Evolutionary conservation across 2,113 vertebrate genomes (phyloP).

Genomic region (Albula goreensis): DNA sequence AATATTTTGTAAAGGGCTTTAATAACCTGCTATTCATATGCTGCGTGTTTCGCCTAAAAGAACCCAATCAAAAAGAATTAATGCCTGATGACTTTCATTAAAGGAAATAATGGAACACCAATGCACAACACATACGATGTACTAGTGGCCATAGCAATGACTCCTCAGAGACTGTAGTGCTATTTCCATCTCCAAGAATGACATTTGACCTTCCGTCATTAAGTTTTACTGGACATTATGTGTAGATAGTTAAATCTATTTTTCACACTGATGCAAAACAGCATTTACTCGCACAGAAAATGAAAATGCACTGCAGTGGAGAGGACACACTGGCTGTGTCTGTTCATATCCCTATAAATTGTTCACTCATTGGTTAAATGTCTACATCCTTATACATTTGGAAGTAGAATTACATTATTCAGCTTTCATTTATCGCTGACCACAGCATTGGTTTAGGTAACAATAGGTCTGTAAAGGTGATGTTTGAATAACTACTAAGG

Average conservation of each 20-base stretch:
- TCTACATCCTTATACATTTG: too few relatives aligned
- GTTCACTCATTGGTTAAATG: too few relatives aligned
- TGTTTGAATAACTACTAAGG: too few relatives aligned
- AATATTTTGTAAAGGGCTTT: slow-evolving; percentile 34
- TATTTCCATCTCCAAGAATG: neutral
- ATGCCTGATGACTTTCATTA: slow-evolving; percentile 33
- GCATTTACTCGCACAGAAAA: neutral
- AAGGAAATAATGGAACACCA: slow-evolving; percentile 10
- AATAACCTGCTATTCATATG: slow-evolving; percentile 39
- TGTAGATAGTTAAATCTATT: neutral
- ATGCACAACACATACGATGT: neutral
- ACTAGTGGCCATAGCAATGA: neutral
- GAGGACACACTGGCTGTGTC: too few relatives aligned
- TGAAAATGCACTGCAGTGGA: neutral
- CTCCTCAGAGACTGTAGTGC: neutral
- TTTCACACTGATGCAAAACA: neutral
- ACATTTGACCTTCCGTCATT: neutral
- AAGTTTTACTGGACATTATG: neutral
- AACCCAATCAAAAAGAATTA: slow-evolving; percentile 29
- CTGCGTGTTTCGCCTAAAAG: slow-evolving; percentile 23
- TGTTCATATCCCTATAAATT: too few relatives aligned
- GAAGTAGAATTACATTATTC: too few relatives aligned
- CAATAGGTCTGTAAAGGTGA: too few relatives aligned
- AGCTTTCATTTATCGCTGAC: too few relatives aligned
- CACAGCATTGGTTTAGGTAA: too few relatives aligned